Conservation (phyloP, 1,140 invertebrate species). For the Tachypleus tridentatus region DNA sequence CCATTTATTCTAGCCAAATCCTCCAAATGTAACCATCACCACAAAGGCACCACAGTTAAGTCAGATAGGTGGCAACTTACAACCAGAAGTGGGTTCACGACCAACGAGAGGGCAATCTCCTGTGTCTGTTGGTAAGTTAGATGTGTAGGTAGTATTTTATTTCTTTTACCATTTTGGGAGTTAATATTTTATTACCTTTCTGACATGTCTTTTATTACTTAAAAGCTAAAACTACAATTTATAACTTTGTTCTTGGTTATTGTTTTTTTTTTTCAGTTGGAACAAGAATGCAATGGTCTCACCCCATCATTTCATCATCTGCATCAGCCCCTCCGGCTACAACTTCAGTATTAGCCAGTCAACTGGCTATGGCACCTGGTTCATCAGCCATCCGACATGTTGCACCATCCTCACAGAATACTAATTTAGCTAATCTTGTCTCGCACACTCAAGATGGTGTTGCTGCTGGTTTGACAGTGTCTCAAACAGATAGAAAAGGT, state of each 20-base stretch:
- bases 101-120: conserved; percentile 18
- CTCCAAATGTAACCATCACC: conserved; percentile 26
- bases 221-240: no score
- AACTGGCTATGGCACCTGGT: conserved; percentile 12
- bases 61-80: conserved; percentile 2
- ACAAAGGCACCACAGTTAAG: conserved; percentile 16
- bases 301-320: conserved; percentile 15
- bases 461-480: no score
- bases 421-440: no score
- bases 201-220: no score
- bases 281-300: conserved; percentile 18
- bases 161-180: no score
- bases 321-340: conserved; percentile 17
- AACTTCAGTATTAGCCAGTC: conserved; percentile 15
- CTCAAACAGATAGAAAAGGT: no score
- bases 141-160: background rate
- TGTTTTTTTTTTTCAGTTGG: background rate
- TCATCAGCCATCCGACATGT: conserved; percentile 6
- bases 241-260: no score
- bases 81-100: conserved; percentile 13
- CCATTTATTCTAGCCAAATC: conserved; percentile 24
- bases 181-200: no score
- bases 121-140: conserved; percentile 12
- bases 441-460: no score
- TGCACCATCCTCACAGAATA: conserved; percentile 4